A percentile compares a stretch with the other conserved stretches of the same genome.
Conservation (phyloP, 1,140 invertebrate species). For the Pinna nobilis region DNA sequence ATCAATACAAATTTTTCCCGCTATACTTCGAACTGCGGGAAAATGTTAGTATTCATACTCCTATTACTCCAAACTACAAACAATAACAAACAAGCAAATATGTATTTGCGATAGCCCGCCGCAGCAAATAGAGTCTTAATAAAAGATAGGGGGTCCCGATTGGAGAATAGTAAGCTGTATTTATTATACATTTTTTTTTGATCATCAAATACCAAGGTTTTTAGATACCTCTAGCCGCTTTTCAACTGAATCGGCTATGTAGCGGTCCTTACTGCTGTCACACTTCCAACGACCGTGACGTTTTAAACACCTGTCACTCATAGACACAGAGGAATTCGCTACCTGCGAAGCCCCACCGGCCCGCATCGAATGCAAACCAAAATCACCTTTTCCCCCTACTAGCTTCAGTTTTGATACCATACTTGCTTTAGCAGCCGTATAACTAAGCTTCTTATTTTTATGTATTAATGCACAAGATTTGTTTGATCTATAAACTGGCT, state of each 20-base stretch:
- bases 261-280: slow-evolving; percentile 15
- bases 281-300: slow-evolving; percentile 13
- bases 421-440: slow-evolving; percentile 16
- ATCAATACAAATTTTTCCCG: too few species aligned
- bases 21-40: too few species aligned
- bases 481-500: slow-evolving; percentile 35
- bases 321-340: neutral
- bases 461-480: slow-evolving; percentile 21
- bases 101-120: too few species aligned
- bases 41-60: too few species aligned
- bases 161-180: too few species aligned
- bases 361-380: slow-evolving; percentile 28
- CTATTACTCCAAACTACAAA: too few species aligned
- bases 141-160: too few species aligned
- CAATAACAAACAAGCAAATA: too few species aligned
- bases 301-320: slow-evolving; percentile 20
- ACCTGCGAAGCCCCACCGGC: slow-evolving; percentile 4
- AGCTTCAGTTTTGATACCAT: neutral
- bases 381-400: neutral
- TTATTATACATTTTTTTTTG: too few species aligned
- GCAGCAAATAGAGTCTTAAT: too few species aligned
- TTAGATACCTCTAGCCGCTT: neutral
- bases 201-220: neutral
- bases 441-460: slow-evolving; percentile 35
- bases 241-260: slow-evolving; percentile 11